phyloP scores from a whole-genome alignment of 2,888 invertebrate species.

The Ormyrus pomaceus region DNA sequence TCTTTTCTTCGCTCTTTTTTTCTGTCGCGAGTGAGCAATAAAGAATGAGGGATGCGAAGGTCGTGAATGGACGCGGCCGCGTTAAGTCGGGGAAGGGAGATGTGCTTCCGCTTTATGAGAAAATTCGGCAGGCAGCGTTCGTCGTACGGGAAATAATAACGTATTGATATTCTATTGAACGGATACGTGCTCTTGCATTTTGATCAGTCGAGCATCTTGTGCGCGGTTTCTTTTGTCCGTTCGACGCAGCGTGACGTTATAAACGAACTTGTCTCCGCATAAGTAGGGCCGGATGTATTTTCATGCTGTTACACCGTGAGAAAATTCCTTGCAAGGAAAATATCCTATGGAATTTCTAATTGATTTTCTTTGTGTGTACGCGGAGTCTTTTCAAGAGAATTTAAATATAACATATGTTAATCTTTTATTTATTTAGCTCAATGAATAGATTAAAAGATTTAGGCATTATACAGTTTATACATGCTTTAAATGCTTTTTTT shows the following conservation, averaged over 20 bases:
- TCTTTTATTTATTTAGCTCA: too few relatives aligned
- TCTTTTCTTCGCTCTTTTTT: not conserved
- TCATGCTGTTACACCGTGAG: too few relatives aligned
- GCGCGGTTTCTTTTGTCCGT: constrained; percentile 26
- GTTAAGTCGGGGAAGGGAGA: not conserved
- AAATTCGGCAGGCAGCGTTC: constrained; percentile 8
- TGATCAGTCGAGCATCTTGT: constrained; percentile 12
- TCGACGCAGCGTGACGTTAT: not conserved
- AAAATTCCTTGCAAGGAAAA: too few relatives aligned
- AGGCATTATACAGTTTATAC: too few relatives aligned
- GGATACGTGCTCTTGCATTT: constrained; percentile 31
- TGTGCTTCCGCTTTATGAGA: constrained; percentile 39
- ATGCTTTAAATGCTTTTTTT: too few relatives aligned
- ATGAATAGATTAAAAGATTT: too few relatives aligned
- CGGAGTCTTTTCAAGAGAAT: too few relatives aligned
- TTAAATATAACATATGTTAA: too few relatives aligned
- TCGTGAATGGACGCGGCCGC: not conserved
- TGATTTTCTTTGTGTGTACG: too few relatives aligned
- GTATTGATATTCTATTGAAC: constrained; percentile 22
- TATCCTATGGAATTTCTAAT: too few relatives aligned
- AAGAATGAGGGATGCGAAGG: constrained; percentile 26
- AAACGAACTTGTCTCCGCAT: not conserved
- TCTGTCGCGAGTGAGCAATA: not conserved
- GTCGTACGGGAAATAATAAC: constrained; percentile 6
- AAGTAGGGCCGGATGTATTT: not conserved